A percentile compares a stretch with the other conserved stretches of the same genome.
These are phyloP conservation scores for Macquaria ambigua DNA, from an alignment of 2,113 vertebrate species.

Conservation along the genomic window DNA sequence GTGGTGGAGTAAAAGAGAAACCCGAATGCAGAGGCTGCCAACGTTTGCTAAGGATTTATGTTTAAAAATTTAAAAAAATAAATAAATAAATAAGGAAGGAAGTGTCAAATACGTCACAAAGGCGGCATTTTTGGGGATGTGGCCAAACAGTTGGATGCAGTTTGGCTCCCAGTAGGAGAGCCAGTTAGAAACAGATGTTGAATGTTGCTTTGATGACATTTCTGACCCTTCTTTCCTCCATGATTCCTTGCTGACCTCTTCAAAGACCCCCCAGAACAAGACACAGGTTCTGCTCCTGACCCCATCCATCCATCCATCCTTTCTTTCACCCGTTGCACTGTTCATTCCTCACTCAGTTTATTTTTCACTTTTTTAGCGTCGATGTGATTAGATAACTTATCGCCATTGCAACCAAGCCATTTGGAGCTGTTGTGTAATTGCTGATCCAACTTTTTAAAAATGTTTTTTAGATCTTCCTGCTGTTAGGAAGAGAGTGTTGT, in stretches of 20 bases:
- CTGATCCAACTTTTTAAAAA: conserved; percentile 31
- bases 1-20: conserved; percentile 83
- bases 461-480: conserved; percentile 49
- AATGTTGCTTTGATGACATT: conserved; percentile 73
- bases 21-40: conserved; percentile 64
- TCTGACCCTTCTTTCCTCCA: conserved; percentile 74
- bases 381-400: conserved; percentile 66
- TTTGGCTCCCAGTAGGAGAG: conserved; percentile 24
- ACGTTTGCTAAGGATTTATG: conserved; percentile 64
- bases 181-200: conserved; percentile 12
- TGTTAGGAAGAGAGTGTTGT: conserved; percentile 53
- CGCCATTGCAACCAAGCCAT: conserved; percentile 71
- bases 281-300: conserved; percentile 61
- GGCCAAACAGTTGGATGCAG: conserved; percentile 18
- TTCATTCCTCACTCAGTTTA: conserved; percentile 36
- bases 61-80: conserved; percentile 20
- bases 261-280: conserved; percentile 61
- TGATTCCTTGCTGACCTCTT: conserved; percentile 63
- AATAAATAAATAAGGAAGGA: conserved; percentile 46
- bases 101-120: conserved; percentile 74
- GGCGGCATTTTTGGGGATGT: conserved; percentile 41
- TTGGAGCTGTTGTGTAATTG: conserved; percentile 64
- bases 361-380: conserved; percentile 44
- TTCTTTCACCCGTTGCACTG: conserved; percentile 61
- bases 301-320: conserved; percentile 22